These are phyloP conservation scores for Listrodromus nycthemerus DNA, from an alignment of 2,888 invertebrate genomes.

Conservation along the genomic window DNA sequence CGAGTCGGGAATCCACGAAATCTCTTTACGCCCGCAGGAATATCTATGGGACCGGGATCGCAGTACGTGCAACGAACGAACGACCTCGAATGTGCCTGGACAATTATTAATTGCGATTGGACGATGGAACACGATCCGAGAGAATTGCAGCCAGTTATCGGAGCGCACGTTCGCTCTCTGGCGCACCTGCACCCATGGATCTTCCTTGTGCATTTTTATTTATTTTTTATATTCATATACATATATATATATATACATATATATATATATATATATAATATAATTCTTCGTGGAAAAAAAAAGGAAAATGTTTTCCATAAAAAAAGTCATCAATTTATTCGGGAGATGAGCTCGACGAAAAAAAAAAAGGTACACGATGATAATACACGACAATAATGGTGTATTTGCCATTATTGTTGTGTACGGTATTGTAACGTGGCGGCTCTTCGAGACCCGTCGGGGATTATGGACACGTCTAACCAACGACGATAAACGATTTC, in stretches of 20 bases:
- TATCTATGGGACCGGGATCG: constrained; percentile 48
- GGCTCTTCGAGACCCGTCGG: constrained; percentile 4
- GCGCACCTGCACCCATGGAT: constrained; percentile 55
- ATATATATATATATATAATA: not conserved
- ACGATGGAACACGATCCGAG: constrained; percentile 54
- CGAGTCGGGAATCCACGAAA: constrained; percentile 59
- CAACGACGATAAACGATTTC: constrained; percentile 53
- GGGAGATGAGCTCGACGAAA: not conserved
- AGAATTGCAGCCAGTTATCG: constrained; percentile 61
- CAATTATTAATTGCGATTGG: constrained; percentile 63
- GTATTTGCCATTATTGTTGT: constrained; percentile 28
- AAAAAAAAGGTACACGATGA: constrained; percentile 20
- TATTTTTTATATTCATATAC: not conserved
- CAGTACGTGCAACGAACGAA: constrained; percentile 44
- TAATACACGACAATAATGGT: too few species aligned
- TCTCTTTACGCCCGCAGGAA: constrained; percentile 55
- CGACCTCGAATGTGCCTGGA: constrained; percentile 51
- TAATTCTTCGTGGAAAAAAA: not conserved
- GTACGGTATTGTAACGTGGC: constrained; percentile 7
- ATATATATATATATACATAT: not conserved
- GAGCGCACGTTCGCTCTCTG: constrained; percentile 36
- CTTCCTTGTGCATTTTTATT: constrained; percentile 19
- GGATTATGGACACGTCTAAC: constrained; percentile 19
- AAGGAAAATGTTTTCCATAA: not conserved
- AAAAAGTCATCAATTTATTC: not conserved